Base-by-base conservation (phyloP, 2,888 invertebrate genomes). In the Dryadula phaetusa region DNA sequence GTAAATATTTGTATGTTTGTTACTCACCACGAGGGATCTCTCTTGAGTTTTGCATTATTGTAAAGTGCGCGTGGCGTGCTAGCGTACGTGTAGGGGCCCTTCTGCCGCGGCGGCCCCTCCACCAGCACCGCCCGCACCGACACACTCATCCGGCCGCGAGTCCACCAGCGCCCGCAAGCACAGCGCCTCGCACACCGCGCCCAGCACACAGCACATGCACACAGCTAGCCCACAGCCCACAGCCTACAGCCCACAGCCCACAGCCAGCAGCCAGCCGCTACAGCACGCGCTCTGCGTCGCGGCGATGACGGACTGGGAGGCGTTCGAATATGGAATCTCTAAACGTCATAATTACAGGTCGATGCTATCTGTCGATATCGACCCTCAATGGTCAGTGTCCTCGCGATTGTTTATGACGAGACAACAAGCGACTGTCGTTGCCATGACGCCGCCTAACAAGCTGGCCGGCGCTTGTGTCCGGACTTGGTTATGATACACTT, bases 61-160 rank as follows among this genome's bases (percentile, higher is more conserved):
- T 94, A 94, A 49, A 95, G 87, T 10, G 94, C 94, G 61, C 93
- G 83, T 6, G 95, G 95, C n/a, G 94, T 93, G 84, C 93, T 94
- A 80, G 94, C 92, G 86, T 94, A 94, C 66, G 93, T 94, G 77
- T 93, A 94, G 70, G 94, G 93, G 60, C 92, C 92, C 85, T 82
- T 83, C 70, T 77, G 67, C 67, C 79, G 81, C 12, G 82, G 78
- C n/a, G 90, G 91, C 5, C 87, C 89, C 73, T 90, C 90, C 71
- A 91, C 88, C 74, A 90, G 79, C 75, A 91, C 85, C 46, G 87
- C 83, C 62, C 85, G 85, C 77, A 92, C 82, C 64, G 90, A 86
- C 74, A 87, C 86, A 79, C 86, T 87, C 91, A 91, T 90, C 58
- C 42, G 67, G 58, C 62, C 66, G 70, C 52, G 64, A 37, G 54